These are phyloP conservation scores for Biston stratarius DNA, from an alignment of 2,888 invertebrate species.

Conservation along the genomic window DNA sequence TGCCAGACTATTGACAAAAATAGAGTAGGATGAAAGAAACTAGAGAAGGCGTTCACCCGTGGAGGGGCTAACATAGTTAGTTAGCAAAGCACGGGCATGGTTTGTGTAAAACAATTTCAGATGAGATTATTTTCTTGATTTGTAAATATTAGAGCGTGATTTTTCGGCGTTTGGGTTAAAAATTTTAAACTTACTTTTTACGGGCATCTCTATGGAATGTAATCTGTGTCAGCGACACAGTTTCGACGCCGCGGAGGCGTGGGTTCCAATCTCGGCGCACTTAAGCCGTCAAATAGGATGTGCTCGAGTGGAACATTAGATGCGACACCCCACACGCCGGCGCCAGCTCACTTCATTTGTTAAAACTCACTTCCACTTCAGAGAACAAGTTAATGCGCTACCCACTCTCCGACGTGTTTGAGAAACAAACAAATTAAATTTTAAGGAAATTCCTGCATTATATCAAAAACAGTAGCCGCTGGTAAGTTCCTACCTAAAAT, in stretches of 20 bases:
- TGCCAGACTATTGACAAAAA: too few species aligned
- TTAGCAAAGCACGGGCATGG: too few species aligned
- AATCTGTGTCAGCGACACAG: neutral
- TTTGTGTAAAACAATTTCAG: too few species aligned
- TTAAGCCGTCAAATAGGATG: constrained; percentile 74
- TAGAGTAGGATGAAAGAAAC: too few species aligned
- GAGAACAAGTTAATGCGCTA: constrained; percentile 53
- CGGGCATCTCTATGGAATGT: too few species aligned
- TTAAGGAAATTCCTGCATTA: constrained; percentile 40
- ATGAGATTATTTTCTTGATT: too few species aligned
- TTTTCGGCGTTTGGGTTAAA: too few species aligned
- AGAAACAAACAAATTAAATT: constrained; percentile 52
- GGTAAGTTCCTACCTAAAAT: constrained; percentile 29
- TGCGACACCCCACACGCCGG: constrained; percentile 60
- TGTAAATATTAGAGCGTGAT: too few species aligned
- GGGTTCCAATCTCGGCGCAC: constrained; percentile 66
- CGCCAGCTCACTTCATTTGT: constrained; percentile 64
- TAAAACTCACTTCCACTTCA: constrained; percentile 58
- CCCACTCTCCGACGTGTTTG: constrained; percentile 50
- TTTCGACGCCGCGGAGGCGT: constrained; percentile 56
- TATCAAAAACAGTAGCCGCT: constrained; percentile 38
- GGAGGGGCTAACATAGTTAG: too few species aligned
- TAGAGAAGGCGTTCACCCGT: too few species aligned
- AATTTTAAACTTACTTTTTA: too few species aligned
- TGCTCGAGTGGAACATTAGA: constrained; percentile 68